Evolutionary conservation across 2,797 vertebrate genomes (phyloP), one percentile per base, ranked within the genome.

Genomic region (Erpetoichthys calabaricus): DNA sequence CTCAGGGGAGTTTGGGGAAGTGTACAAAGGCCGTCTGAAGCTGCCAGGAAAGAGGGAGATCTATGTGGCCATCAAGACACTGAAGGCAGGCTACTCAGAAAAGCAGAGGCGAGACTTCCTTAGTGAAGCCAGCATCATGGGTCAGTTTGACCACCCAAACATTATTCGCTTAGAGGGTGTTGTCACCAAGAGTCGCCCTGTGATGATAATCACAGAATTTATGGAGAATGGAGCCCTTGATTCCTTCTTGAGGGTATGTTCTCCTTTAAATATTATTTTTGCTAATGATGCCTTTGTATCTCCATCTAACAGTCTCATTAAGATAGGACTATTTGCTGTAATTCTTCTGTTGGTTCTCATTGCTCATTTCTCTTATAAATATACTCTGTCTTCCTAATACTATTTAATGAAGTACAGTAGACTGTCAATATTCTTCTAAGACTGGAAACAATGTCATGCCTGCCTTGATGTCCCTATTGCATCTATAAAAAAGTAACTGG

Each of bases 151-250:
- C 74, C 95, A 99, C 68, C 95, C 95, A 47, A 99, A 98, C 68
- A 96, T 99, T 59, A 99, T 99, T 47, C 90, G 92, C 1, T 79
- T 99, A 53, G 96, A 99, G 64, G 96, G 96, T 0, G 96, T 99
- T 4, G 94, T 99, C 67, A 99, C 96, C 70, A 99, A 99, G 72
- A 99, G 92, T 60, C 87, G 95, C 0, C 96, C 96, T 0, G 96
- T 99, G 67, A 99, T 99, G 96, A 99, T 99, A 50, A 92, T 99
- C 70, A 98, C 96, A 0, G 96, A 99, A 79, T 99, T 98, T 68
- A 99, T 99, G 95, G 95, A 99, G 77, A 99, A 99, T 0, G 95
- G 95, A 0, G 94, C 96, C n/a, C 67, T 99, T 62, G 96, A 99
- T 72, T 99, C 96, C 0, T 99, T 99, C 73, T 85, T 99, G 60